phyloP scores from a whole-genome alignment of 2,113 vertebrate genomes.

The Coptodon bakossiorum region DNA sequence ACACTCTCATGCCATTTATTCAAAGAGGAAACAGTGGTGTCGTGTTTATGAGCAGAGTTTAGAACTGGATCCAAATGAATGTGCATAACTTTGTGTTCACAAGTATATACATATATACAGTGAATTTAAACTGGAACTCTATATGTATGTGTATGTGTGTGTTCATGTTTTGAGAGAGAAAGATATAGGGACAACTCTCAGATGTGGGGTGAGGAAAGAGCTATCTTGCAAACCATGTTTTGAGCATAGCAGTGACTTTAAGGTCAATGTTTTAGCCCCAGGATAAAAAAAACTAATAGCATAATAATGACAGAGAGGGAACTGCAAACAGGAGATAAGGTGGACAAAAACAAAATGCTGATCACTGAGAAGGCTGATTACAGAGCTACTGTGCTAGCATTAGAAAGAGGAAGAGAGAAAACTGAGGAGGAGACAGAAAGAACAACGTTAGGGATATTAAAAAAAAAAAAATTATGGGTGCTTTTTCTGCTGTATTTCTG shows the following conservation, averaged over 20 bases:
- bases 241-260: slow-evolving; percentile 23
- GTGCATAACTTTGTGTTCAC: neutral
- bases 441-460: neutral
- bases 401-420: neutral
- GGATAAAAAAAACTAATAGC: slow-evolving; percentile 50
- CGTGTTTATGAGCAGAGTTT: neutral
- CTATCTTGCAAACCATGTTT: slow-evolving; percentile 51
- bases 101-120: neutral
- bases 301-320: slow-evolving; percentile 60
- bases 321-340: slow-evolving; percentile 57
- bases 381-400: neutral
- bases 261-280: slow-evolving; percentile 53
- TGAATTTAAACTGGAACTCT: neutral
- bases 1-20: neutral
- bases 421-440: neutral
- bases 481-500: neutral
- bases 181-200: neutral
- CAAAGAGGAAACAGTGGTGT: neutral
- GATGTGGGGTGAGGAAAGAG: neutral
- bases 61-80: neutral
- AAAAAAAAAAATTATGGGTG: neutral
- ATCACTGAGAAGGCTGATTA: slow-evolving; percentile 39
- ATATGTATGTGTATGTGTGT: neutral
- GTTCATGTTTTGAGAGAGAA: neutral
- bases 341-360: slow-evolving; percentile 43